phyloP scores from a whole-genome alignment of 2,113 vertebrate genomes.

The Paraplagusia blochii region DNA sequence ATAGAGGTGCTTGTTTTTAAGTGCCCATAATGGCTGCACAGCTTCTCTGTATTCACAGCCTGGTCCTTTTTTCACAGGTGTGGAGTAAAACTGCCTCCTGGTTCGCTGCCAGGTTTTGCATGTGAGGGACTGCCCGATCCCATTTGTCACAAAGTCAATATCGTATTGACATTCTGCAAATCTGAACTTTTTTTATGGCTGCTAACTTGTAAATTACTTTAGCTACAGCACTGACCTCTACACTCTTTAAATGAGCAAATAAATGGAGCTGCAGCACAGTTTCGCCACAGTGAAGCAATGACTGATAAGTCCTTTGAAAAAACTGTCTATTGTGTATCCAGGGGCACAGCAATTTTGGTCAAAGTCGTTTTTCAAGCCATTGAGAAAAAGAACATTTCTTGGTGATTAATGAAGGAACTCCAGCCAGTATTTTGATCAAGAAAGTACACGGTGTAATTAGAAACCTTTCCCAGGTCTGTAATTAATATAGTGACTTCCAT shows the following conservation, averaged over 20 bases:
- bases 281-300: neutral
- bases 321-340: too few relatives aligned
- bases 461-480: too few relatives aligned
- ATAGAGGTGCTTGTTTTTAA: slow-evolving; percentile 49
- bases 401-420: too few relatives aligned
- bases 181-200: slow-evolving; percentile 25
- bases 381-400: too few relatives aligned
- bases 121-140: slow-evolving; percentile 30
- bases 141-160: slow-evolving; percentile 35
- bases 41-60: slow-evolving; percentile 58
- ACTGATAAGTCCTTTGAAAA: too few relatives aligned
- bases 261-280: neutral
- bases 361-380: too few relatives aligned
- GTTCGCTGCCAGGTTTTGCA: slow-evolving; percentile 45
- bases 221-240: slow-evolving; percentile 12
- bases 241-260: neutral
- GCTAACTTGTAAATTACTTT: slow-evolving; percentile 9
- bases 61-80: slow-evolving; percentile 58
- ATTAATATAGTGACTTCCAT: too few relatives aligned
- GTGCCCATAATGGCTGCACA: slow-evolving; percentile 46
- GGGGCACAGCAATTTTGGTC: too few relatives aligned
- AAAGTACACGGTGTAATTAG: too few relatives aligned
- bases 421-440: too few relatives aligned
- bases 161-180: slow-evolving; percentile 27
- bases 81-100: slow-evolving; percentile 39